Evolutionary conservation across 2,113 vertebrate species (phyloP), one percentile per base, ranked within the genome.

Genomic region (Carettochelys insculpta): DNA sequence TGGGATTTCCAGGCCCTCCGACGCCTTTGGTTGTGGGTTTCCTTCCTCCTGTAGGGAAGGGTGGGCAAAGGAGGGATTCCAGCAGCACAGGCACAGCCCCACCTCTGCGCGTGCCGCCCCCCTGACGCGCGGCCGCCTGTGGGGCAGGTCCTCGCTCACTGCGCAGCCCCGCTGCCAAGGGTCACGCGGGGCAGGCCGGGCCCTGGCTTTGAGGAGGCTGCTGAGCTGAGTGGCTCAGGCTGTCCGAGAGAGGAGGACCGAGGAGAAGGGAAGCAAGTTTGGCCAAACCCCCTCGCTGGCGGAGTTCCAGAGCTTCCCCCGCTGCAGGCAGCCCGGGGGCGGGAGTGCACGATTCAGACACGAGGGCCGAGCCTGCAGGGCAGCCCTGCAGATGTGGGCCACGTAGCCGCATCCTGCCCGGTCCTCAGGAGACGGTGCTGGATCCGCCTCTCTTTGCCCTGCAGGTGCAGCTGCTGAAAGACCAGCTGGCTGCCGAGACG

Each of bases 401-500:
- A 16, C 6, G 16, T 65, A 20, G 48, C 47, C 1, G 31, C 5
- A 31, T 31, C 31, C 76, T 20, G 76, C 29, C 20, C 11, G 5
- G 8, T 27, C 58, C 51, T 53, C 50, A 8, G 2, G 51, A 13
- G 41, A 25, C 29, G 52, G 10, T 41, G 11, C 27, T 4, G 41
- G 22, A 3, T 22, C 27, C 1, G 11, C 24, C 3, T 45, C 53
- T 9, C 29, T 45, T 27, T 14, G 8, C 13, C 75, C 61, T 11
- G 27, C 97, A 98, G 98, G 98, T 98, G 89, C 98, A 98, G 96
- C 97, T 99, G 50, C 86, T 98, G 47, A 98, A 98, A 95, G 98
- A 98, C 96, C 98, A 98, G 84, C 96, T 99, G 93, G 97, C 98
- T 0, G 98, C 98, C 0, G 98, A 99, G 94, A 98, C 95, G 0